Conservation (phyloP, 1,140 invertebrate genomes). For the Lanistes nyassanus region DNA sequence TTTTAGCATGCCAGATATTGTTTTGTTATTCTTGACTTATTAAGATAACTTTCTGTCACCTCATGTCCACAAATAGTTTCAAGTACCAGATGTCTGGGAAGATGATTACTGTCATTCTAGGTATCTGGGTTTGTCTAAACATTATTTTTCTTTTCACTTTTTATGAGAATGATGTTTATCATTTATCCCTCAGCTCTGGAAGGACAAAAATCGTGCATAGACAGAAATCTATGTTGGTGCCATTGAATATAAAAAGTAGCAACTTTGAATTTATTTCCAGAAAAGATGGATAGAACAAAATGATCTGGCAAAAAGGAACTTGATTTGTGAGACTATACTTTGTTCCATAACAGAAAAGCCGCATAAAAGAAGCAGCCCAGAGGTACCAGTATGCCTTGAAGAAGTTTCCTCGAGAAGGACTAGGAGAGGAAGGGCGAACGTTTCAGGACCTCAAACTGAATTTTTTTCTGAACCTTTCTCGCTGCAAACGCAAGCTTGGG, state of each 20-base stretch:
- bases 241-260: neutral
- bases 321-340: neutral
- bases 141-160: no score
- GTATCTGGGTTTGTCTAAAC: no score
- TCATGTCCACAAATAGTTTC: no score
- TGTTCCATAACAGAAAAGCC: slow-evolving; percentile 73
- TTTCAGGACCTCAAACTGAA: slow-evolving; percentile 89
- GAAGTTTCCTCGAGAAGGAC: slow-evolving; percentile 79
- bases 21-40: no score
- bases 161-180: no score
- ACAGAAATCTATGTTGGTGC: neutral
- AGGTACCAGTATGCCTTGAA: slow-evolving; percentile 94
- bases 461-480: slow-evolving; percentile 87
- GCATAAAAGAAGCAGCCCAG: slow-evolving; percentile 91
- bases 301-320: neutral
- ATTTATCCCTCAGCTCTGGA: no score
- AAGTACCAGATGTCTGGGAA: no score
- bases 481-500: slow-evolving; percentile 92
- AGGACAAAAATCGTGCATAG: no score
- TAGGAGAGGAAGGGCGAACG: slow-evolving; percentile 70
- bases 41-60: no score
- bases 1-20: no score
- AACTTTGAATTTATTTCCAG: neutral
- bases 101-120: no score
- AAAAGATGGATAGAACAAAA: neutral